Evolutionary conservation across 2,888 invertebrate genomes (phyloP), one percentile per base, ranked within the genome.

Genomic region (Myopa tessellatipennis): DNA sequence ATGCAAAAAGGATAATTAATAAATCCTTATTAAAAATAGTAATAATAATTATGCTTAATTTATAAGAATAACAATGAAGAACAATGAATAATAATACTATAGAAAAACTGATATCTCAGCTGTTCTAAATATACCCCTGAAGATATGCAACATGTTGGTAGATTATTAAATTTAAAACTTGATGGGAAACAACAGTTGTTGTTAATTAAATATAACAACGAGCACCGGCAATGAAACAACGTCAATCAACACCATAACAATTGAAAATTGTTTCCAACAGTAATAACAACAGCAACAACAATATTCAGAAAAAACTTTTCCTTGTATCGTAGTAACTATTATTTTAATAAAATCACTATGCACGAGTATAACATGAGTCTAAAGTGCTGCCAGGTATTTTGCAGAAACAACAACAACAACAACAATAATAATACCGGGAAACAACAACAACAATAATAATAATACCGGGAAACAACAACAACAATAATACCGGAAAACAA

Each of bases 111-210:
- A 26, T 26, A 26, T 26, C 26, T 1, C 1, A 26, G 26, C 26
- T 26, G 26, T 26, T 26, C 26, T 26, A 26, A 26, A 26, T 26
- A 26, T 2, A 50, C 70, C 12, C 70, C 70, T 70, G 1, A 70
- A 70, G 70, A 55, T 70, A 70, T 70, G 55, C 70, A 70, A 70
- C 55, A 34, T 55, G 18, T 70, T 70, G 52, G 70, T 18, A 14
- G 16, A 55, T 16, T 14, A 36, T 58, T 52, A 70, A 52, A 52
- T 55, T 36, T n/a, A 58, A 58, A 58, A 58, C 58, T 58, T 58
- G 5, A 14, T 58, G 58, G 4, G 16, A 36, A 34, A 63, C 34
- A 18, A 63, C 34, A 65, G 65, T 16, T 36, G 16, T 36, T 26
- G 26, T 12, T 61, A 18, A 61, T 61, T 18, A 61, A 58, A 58